phyloP scores from a whole-genome alignment of 2,113 vertebrate genomes.

The Coregonus clupeaformis region DNA sequence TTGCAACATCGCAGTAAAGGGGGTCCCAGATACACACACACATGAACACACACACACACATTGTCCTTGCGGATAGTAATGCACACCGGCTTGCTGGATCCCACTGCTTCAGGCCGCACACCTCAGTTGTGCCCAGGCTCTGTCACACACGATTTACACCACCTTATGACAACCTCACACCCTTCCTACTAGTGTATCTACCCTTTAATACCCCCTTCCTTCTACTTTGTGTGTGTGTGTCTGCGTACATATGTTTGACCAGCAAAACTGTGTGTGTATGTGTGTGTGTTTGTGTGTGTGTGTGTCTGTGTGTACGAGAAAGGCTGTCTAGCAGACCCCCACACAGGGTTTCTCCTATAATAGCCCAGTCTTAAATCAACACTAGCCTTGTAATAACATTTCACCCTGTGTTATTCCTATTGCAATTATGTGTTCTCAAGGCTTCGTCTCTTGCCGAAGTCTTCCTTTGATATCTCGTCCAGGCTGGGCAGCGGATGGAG shows the following conservation, averaged over 20 bases:
- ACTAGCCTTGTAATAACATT: slow-evolving; percentile 58
- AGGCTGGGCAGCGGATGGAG: no score
- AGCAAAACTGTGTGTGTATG: background rate
- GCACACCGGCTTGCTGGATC: slow-evolving; percentile 56
- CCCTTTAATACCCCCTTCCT: background rate
- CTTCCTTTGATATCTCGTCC: no score
- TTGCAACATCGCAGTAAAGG: slow-evolving; percentile 84
- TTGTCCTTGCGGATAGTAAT: background rate
- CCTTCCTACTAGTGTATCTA: slow-evolving; percentile 25
- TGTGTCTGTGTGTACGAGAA: background rate
- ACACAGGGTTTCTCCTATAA: slow-evolving; percentile 48
- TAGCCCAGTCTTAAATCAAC: slow-evolving; percentile 50
- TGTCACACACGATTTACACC: slow-evolving; percentile 66
- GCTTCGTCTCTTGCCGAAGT: background rate
- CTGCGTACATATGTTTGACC: slow-evolving; percentile 13
- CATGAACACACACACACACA: slow-evolving; percentile 8
- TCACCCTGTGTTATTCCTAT: slow-evolving; percentile 61
- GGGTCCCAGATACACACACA: slow-evolving; percentile 42
- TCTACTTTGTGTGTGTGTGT: slow-evolving; percentile 36
- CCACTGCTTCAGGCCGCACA: slow-evolving; percentile 63
- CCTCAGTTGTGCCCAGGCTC: slow-evolving; percentile 55
- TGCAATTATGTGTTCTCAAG: slow-evolving; percentile 39
- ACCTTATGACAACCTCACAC: slow-evolving; percentile 43
- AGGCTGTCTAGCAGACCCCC: slow-evolving; percentile 32
- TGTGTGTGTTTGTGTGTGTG: background rate